Conservation (phyloP, 2,113 vertebrate genomes). For the Apus apus region DNA sequence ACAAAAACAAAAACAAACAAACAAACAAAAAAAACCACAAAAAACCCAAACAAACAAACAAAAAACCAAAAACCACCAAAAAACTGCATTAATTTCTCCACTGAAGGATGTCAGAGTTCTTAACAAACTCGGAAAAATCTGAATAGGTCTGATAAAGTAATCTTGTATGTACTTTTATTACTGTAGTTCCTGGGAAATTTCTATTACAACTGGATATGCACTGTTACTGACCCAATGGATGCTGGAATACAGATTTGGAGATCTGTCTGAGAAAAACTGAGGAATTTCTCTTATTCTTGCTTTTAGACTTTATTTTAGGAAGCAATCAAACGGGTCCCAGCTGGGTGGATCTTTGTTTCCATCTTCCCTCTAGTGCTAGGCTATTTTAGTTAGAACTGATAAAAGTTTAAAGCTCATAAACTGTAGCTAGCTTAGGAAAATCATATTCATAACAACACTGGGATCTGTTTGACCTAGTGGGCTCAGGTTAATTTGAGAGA, state of each 20-base stretch:
- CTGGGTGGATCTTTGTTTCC: constrained; percentile 42
- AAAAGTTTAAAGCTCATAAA: constrained; percentile 9
- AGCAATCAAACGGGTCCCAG: constrained; percentile 39
- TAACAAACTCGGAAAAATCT: background rate
- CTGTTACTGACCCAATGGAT: background rate
- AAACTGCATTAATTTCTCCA: constrained; percentile 7
- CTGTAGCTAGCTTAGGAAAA: background rate
- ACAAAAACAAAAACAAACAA: too few relatives aligned
- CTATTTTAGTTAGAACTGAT: constrained; percentile 27
- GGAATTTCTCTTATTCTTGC: constrained; percentile 26
- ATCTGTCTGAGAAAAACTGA: constrained; percentile 27
- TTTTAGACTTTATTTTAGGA: constrained; percentile 48
- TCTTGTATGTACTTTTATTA: constrained; percentile 13
- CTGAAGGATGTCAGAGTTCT: background rate
- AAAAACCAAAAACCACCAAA: too few relatives aligned
- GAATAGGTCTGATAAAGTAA: constrained; percentile 14
- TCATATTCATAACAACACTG: background rate
- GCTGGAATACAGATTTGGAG: constrained; percentile 42
- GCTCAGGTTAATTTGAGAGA: background rate
- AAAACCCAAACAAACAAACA: too few relatives aligned
- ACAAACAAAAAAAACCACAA: too few relatives aligned
- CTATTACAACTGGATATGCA: background rate
- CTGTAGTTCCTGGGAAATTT: background rate
- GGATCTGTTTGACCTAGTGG: background rate
- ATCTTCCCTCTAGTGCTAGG: background rate